phyloP scores from a whole-genome alignment of 1,140 invertebrate species.

The Potamilus streckersoni region DNA sequence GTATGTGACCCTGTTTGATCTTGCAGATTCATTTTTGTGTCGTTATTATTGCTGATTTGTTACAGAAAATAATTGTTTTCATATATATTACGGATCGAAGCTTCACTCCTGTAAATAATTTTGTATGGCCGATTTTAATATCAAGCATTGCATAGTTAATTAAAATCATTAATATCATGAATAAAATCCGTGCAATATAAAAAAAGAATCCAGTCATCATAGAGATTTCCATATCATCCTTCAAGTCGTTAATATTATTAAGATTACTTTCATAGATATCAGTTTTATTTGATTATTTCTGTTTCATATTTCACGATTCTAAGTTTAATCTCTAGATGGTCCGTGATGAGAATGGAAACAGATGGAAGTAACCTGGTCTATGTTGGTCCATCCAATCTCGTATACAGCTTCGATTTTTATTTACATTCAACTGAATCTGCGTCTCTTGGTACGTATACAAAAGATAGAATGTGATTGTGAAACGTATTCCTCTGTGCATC shows the following conservation, averaged over 20 bases:
- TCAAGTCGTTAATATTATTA: not conserved
- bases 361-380: constrained; percentile 19
- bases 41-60: too few relatives aligned
- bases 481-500: too few relatives aligned
- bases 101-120: not conserved
- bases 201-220: too few relatives aligned
- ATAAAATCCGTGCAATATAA: too few relatives aligned
- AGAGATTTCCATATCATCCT: not conserved
- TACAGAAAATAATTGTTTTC: not conserved
- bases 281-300: not conserved
- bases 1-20: constrained; percentile 10
- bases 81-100: not conserved
- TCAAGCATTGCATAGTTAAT: not conserved
- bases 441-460: constrained; percentile 24
- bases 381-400: constrained; percentile 41
- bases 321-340: constrained; percentile 18
- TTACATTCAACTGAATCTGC: constrained; percentile 39
- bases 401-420: constrained; percentile 39
- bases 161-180: not conserved
- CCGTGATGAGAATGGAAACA: constrained; percentile 35
- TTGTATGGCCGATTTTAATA: not conserved
- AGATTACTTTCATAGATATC: not conserved
- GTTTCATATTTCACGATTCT: not conserved
- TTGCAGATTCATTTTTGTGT: too few relatives aligned
- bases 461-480: not conserved